A percentile compares a stretch with the other conserved stretches of the same genome.
phyloP scores from a whole-genome alignment of 2,113 vertebrate genomes.

The Henicopernis longicauda region DNA sequence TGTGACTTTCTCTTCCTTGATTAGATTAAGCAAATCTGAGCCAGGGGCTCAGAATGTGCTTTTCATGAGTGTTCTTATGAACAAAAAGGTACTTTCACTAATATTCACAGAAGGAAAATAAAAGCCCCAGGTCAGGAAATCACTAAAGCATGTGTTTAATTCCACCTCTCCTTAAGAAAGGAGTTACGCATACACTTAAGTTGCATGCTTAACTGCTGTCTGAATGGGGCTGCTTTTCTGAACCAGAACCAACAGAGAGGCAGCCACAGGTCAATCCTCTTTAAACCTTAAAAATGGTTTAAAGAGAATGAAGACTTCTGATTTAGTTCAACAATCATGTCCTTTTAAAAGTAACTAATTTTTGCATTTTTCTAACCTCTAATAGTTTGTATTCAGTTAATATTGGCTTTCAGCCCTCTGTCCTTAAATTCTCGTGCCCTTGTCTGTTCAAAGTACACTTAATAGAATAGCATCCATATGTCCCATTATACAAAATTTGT shows the following conservation, averaged over 20 bases:
- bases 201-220: background rate
- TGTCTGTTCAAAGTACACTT: background rate
- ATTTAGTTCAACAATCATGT: background rate
- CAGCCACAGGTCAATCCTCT: background rate
- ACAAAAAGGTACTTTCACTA: constrained; percentile 62
- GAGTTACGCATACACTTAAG: background rate
- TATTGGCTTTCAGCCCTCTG: background rate
- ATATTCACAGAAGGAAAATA: constrained; percentile 65
- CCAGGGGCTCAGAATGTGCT: constrained; percentile 43
- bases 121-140: constrained; percentile 58
- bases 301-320: background rate
- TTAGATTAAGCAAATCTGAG: constrained; percentile 55
- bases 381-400: background rate
- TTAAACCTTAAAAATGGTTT: background rate
- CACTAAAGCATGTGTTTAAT: constrained; percentile 60
- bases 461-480: background rate
- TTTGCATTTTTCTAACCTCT: background rate
- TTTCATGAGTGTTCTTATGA: constrained; percentile 38
- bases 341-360: background rate
- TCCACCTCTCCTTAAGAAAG: constrained; percentile 16
- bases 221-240: constrained; percentile 12
- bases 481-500: background rate
- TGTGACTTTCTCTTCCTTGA: constrained; percentile 25
- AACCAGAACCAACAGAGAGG: background rate
- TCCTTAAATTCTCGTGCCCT: background rate